Evolutionary conservation across 2,888 invertebrate genomes (phyloP), one percentile per base, ranked within the genome.

Genomic region (Electrophaes corylata): DNA sequence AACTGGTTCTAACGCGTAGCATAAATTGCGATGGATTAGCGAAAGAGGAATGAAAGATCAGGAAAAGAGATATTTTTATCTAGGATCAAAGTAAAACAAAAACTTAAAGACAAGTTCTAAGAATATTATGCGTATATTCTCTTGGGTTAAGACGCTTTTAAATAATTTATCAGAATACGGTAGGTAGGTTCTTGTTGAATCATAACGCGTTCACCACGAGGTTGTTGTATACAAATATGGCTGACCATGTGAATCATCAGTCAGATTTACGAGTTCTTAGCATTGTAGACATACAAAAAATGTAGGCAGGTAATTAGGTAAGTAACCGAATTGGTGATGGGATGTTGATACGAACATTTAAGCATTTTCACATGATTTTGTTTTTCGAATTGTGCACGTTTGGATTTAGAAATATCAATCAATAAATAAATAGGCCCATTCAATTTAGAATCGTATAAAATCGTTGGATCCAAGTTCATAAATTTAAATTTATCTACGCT

Each of bases 171-270:
- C 60, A 55, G 53, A 66, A 64, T 52, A 57, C n/a, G n/a, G n/a
- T 54, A 26, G 37, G 8, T 16, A 37, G 16, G 37, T 37, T 37
- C 63, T 63, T 60, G 66, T 60, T 78, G 78, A 79, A 73, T 79
- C 79, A 78, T 67, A 69, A 59, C 61, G 60, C 65, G 56, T 62
- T 51, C 45, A 62, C 44, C 62, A 62, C 61, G 48, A 60, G 64
- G 67, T 58, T 71, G 68, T 72, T 69, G 76, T 78, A 79, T 77
- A 79, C 73, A 80, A 75, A 78, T 75, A 76, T 69, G 75, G 71
- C 67, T 63, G 69, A 57, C 60, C 59, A 64, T 41, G 70, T 81
- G 81, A 81, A 69, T 81, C 81, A 81, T 70, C 65, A 45, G 50
- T 52, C 51, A 52, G 37, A 45, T 67, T 61, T 60, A 62, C 59